Evolutionary conservation across 2,797 vertebrate genomes (phyloP).

Genomic region (Alexandromys oeconomus): DNA sequence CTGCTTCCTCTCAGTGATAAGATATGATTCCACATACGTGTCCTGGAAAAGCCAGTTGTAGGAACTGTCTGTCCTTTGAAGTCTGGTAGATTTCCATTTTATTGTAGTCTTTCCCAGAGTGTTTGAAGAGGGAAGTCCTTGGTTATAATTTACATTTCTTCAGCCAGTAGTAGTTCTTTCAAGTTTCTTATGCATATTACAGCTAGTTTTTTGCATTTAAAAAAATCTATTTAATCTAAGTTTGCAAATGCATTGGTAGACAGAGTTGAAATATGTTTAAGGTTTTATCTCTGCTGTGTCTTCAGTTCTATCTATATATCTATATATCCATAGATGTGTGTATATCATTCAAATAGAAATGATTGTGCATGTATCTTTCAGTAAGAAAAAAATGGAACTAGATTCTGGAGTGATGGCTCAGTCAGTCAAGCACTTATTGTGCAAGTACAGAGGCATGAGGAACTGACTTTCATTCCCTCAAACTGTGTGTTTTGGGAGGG

Average conservation of each 20-base stretch:
- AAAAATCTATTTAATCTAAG: neutral
- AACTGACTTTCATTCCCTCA: neutral
- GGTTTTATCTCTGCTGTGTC: fast-evolving
- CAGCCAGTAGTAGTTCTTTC: neutral
- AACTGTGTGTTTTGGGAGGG: neutral
- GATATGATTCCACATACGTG: neutral
- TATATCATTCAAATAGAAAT: neutral
- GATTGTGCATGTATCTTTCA: neutral
- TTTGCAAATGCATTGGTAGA: neutral
- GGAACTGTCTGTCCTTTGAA: neutral
- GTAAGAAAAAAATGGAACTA: neutral
- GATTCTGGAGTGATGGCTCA: neutral
- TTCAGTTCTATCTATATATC: neutral
- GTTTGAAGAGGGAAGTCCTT: neutral
- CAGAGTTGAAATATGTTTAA: neutral
- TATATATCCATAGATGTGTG: neutral
- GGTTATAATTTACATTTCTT: neutral
- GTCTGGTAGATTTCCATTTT: neutral
- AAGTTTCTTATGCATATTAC: neutral
- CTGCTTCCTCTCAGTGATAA: neutral
- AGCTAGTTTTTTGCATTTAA: neutral
- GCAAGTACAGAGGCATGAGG: neutral
- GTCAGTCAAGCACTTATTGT: neutral
- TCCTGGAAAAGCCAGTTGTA: neutral
- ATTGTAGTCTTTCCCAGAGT: neutral